Conservation (phyloP, 2,113 vertebrate species). For the Phalacrocorax brasilianus region DNA sequence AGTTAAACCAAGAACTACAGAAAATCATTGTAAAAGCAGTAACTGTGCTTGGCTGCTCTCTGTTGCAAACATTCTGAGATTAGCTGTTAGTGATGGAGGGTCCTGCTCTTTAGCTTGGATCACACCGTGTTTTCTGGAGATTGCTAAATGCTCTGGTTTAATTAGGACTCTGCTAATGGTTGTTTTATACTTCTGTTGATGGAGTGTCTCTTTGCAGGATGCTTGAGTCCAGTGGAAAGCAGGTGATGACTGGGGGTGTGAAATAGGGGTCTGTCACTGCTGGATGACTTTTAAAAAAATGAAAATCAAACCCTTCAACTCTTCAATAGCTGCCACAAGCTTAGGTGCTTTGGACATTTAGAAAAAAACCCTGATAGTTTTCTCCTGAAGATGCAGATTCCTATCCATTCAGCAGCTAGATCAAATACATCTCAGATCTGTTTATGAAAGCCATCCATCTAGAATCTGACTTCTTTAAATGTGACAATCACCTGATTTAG, state of each 20-base stretch:
- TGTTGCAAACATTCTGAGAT: background rate
- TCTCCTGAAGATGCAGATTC: background rate
- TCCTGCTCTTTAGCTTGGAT: background rate
- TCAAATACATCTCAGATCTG: background rate
- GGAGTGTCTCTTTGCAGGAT: background rate
- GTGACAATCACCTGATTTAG: background rate
- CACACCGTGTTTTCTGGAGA: background rate
- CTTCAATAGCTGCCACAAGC: background rate
- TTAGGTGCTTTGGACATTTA: background rate
- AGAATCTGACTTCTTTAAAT: background rate
- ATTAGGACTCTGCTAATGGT: background rate
- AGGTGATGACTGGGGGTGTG: background rate
- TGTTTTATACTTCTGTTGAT: background rate
- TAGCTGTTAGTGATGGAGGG: background rate
- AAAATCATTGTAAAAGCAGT: background rate
- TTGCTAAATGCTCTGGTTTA: background rate
- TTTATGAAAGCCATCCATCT: background rate
- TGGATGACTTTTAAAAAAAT: background rate
- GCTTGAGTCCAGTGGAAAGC: background rate
- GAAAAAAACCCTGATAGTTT: fast-evolving
- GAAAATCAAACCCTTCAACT: background rate
- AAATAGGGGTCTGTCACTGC: background rate
- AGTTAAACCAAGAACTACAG: background rate
- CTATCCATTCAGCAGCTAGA: background rate
- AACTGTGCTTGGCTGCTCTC: background rate